Conservation (phyloP, 2,113 vertebrate genomes). For the Blennius ocellaris region DNA sequence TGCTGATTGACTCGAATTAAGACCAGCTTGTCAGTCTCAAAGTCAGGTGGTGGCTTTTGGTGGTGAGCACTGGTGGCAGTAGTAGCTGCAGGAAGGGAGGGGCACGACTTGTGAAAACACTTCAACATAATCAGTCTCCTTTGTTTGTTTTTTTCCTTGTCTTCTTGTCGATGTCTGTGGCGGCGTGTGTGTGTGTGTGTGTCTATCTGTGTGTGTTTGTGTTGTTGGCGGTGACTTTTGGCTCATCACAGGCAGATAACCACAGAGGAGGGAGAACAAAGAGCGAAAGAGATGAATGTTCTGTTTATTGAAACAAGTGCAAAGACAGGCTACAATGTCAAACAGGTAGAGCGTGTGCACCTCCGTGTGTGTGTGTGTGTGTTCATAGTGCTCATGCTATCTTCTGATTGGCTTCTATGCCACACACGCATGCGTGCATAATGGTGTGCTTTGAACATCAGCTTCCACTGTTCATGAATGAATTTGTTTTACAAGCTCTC, state of each 20-base stretch:
- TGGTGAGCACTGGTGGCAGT: slow-evolving; percentile 48
- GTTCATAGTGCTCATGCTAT: slow-evolving; percentile 46
- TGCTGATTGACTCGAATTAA: neutral
- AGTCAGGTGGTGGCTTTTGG: slow-evolving; percentile 33
- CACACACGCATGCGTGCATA: slow-evolving; percentile 45
- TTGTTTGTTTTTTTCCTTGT: slow-evolving; percentile 44
- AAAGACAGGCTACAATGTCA: slow-evolving; percentile 86
- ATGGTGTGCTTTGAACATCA: slow-evolving; percentile 40
- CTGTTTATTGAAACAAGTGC: slow-evolving; percentile 85
- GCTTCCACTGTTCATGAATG: slow-evolving; percentile 36
- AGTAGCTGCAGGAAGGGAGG: slow-evolving; percentile 61
- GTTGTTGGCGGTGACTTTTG: slow-evolving; percentile 42
- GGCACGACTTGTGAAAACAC: slow-evolving; percentile 64
- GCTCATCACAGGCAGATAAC: slow-evolving; percentile 82
- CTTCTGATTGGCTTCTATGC: slow-evolving; percentile 49
- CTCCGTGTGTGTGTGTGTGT: slow-evolving; percentile 49
- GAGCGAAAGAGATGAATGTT: slow-evolving; percentile 85
- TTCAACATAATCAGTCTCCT: slow-evolving; percentile 61
- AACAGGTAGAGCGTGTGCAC: slow-evolving; percentile 80
- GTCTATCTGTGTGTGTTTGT: slow-evolving; percentile 57
- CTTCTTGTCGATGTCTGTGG: slow-evolving; percentile 56
- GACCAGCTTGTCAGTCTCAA: neutral
- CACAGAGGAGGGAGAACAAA: slow-evolving; percentile 83
- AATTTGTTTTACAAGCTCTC: slow-evolving; percentile 61
- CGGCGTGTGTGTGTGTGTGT: slow-evolving; percentile 44